phyloP scores from a whole-genome alignment of 2,113 vertebrate genomes.

The Saimiri boliviensis region DNA sequence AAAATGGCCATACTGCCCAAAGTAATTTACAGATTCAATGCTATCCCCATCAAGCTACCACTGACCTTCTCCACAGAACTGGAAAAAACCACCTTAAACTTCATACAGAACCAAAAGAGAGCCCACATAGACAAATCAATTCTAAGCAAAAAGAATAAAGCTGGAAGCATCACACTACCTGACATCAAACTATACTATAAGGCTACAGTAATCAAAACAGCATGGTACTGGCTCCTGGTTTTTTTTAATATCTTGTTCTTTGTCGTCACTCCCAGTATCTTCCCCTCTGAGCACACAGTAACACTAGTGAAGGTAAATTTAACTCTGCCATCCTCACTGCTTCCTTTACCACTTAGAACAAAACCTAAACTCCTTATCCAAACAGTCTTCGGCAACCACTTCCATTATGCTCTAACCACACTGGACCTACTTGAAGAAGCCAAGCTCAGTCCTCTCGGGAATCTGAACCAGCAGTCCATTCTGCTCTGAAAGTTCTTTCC shows the following conservation, averaged over 20 bases:
- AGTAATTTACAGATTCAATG: too few species aligned
- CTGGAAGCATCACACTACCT: too few species aligned
- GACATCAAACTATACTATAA: too few species aligned
- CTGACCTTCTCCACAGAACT: too few species aligned
- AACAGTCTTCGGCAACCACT: not conserved
- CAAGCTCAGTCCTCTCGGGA: rapidly evolving
- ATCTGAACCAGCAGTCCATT: too few species aligned
- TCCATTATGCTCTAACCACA: not conserved
- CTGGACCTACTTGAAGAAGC: not conserved
- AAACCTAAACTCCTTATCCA: not conserved
- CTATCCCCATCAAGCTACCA: too few species aligned
- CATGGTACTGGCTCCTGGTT: not conserved
- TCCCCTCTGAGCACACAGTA: not conserved
- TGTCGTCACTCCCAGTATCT: not conserved
- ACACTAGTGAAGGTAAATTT: not conserved
- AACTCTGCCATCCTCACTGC: not conserved
- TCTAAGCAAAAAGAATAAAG: too few species aligned
- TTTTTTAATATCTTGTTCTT: not conserved
- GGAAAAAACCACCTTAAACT: too few species aligned
- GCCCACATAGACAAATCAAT: too few species aligned
- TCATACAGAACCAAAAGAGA: too few species aligned
- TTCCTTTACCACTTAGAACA: not conserved
- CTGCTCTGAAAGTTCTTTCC: not conserved
- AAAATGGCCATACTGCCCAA: too few species aligned
- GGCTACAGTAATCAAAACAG: too few species aligned